These are phyloP conservation scores for Protodeltote pygarga DNA, from an alignment of 2,888 invertebrate species.

Conservation along the genomic window DNA sequence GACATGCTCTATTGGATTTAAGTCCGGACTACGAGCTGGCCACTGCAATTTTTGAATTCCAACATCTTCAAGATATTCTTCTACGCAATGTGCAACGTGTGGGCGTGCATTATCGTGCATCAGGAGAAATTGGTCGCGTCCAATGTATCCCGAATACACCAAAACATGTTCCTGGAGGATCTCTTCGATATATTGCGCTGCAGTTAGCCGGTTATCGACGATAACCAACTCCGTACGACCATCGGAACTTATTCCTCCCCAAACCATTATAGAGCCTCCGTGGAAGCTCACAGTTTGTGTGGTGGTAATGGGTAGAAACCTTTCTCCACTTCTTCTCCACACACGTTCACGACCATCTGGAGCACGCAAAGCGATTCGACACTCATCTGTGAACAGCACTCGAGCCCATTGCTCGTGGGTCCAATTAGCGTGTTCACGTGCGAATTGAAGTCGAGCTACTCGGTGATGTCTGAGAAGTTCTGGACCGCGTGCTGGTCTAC, in stretches of 20 bases:
- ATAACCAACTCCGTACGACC: slow-evolving; percentile 24
- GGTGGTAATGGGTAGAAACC: slow-evolving; percentile 6
- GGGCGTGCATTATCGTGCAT: slow-evolving; percentile 2
- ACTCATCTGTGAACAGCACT: too few species aligned
- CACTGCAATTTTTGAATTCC: slow-evolving; percentile 20
- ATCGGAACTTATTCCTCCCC: slow-evolving; percentile 19
- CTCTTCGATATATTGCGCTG: slow-evolving; percentile 1
- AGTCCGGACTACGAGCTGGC: slow-evolving; percentile 32
- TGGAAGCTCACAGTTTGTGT: slow-evolving; percentile 11
- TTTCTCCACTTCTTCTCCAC: slow-evolving; percentile 19
- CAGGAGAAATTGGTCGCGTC: not conserved
- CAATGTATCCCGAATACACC: not conserved
- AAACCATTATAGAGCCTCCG: slow-evolving; percentile 28
- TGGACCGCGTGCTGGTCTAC: slow-evolving; percentile 19
- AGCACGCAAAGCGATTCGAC: slow-evolving; percentile 1
- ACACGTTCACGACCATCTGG: slow-evolving; percentile 19
- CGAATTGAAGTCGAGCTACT: not conserved
- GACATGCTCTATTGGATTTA: slow-evolving; percentile 31
- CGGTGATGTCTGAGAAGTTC: slow-evolving; percentile 8
- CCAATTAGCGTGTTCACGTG: not conserved
- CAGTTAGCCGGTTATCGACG: not conserved
- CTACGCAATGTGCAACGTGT: not conserved
- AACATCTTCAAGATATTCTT: not conserved
- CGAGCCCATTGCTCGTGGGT: too few species aligned
- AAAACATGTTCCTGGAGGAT: slow-evolving; percentile 5